A percentile compares a stretch with the other conserved stretches of the same genome.
phyloP scores from a whole-genome alignment of 2,888 invertebrate species.

The Allolobophora icterica region DNA sequence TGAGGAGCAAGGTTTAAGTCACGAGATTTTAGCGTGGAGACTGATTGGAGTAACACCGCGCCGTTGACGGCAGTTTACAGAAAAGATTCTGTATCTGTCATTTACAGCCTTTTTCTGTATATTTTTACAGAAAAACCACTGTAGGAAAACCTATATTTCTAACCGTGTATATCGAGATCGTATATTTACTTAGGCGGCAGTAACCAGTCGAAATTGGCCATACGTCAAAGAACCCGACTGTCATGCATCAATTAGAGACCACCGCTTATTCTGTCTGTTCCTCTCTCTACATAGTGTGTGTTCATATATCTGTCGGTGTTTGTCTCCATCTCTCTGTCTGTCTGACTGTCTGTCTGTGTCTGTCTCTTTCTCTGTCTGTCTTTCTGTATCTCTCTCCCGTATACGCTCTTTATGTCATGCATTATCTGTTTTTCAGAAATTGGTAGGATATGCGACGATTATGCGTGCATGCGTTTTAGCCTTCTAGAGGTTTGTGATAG shows the following conservation, averaged over 20 bases:
- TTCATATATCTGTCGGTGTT: background rate
- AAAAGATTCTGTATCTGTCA: no score
- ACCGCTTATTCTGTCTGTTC: background rate
- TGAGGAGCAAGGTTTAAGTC: no score
- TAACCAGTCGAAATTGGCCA: background rate
- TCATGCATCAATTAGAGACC: background rate
- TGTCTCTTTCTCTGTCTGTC: conserved; percentile 42
- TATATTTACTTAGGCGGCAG: background rate
- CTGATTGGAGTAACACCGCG: no score
- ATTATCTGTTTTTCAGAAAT: no score
- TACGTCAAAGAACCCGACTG: background rate
- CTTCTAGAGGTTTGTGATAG: no score
- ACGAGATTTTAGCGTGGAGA: no score
- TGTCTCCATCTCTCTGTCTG: conserved; percentile 39
- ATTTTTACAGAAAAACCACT: no score
- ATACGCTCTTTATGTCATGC: background rate
- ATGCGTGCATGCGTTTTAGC: background rate
- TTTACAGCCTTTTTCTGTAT: no score
- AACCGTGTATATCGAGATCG: background rate
- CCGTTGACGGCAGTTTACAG: no score
- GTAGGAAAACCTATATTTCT: no score
- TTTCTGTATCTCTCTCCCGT: conserved; percentile 33
- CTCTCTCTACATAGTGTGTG: background rate
- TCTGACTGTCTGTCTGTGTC: conserved; percentile 43
- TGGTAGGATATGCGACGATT: background rate